phyloP scores from a whole-genome alignment of 2,113 vertebrate species.

The Edolisoma coerulescens region DNA sequence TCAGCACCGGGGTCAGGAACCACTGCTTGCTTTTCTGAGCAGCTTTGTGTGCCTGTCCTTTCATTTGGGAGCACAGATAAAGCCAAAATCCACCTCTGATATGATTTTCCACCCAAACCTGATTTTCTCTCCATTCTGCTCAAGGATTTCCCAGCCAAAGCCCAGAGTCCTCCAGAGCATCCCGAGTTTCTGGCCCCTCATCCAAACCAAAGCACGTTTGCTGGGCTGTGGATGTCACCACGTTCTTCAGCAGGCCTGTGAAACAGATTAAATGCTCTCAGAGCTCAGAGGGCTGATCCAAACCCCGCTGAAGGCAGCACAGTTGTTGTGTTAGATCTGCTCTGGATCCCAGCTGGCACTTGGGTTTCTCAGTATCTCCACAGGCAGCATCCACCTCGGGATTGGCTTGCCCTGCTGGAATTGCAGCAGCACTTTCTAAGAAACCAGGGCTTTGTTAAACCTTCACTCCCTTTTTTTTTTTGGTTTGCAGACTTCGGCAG shows the following conservation, averaged over 20 bases:
- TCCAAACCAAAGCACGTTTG: background rate
- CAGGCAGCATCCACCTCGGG: background rate
- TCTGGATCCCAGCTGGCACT: background rate
- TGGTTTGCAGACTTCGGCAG: background rate
- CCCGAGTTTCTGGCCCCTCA: background rate
- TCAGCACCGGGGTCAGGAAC: background rate
- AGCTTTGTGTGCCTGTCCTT: background rate
- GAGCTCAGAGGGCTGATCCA: background rate
- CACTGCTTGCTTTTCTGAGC: background rate
- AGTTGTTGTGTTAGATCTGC: background rate
- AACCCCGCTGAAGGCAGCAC: background rate
- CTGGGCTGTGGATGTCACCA: background rate
- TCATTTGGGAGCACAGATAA: background rate
- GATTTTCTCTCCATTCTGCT: background rate
- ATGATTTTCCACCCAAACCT: background rate
- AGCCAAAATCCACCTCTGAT: background rate
- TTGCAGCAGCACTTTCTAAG: background rate
- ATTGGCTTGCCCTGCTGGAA: background rate
- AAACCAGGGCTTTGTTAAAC: background rate
- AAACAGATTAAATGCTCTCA: background rate
- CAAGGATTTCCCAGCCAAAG: background rate
- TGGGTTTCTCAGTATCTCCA: slow-evolving; percentile 10
- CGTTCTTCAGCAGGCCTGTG: background rate
- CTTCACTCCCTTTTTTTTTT: background rate
- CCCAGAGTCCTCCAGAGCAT: background rate